A percentile compares a stretch with the other conserved stretches of the same genome.
These are phyloP conservation scores for Hippoglossus hippoglossus DNA, from an alignment of 2,797 vertebrate species.

Conservation along the genomic window DNA sequence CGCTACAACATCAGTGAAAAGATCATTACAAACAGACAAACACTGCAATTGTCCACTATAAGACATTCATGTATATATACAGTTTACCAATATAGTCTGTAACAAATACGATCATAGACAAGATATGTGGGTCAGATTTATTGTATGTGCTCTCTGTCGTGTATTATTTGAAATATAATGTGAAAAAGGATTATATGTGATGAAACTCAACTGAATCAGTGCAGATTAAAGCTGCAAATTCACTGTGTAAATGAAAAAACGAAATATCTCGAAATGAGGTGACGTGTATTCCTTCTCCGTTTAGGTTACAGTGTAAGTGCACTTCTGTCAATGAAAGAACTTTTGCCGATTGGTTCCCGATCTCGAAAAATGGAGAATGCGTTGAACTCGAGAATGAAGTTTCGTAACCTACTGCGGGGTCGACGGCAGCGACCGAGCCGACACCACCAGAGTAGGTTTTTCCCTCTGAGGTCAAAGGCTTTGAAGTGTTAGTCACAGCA, in stretches of 20 bases:
- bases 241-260: conserved; percentile 10
- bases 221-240: conserved; percentile 55
- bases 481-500: conserved; percentile 70
- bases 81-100: conserved; percentile 42
- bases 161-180: too few relatives aligned
- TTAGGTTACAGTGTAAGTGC: conserved; percentile 57
- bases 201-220: conserved; percentile 42
- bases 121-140: conserved; percentile 54
- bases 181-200: conserved; percentile 15
- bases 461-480: conserved; percentile 65
- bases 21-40: conserved; percentile 57
- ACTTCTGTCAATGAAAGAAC: conserved; percentile 29
- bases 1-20: conserved; percentile 46
- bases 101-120: conserved; percentile 48
- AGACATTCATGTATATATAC: conserved; percentile 41
- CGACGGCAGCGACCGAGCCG: conserved; percentile 22
- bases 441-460: conserved; percentile 45
- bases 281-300: neutral
- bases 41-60: conserved; percentile 50
- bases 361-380: conserved; percentile 13
- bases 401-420: conserved; percentile 8
- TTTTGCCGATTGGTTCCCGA: conserved; percentile 14
- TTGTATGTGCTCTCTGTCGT: conserved; percentile 34
- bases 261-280: too few relatives aligned
- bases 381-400: conserved; percentile 10